Conservation (phyloP, 2,888 invertebrate species). For the Drosophila parthenogenetica region DNA sequence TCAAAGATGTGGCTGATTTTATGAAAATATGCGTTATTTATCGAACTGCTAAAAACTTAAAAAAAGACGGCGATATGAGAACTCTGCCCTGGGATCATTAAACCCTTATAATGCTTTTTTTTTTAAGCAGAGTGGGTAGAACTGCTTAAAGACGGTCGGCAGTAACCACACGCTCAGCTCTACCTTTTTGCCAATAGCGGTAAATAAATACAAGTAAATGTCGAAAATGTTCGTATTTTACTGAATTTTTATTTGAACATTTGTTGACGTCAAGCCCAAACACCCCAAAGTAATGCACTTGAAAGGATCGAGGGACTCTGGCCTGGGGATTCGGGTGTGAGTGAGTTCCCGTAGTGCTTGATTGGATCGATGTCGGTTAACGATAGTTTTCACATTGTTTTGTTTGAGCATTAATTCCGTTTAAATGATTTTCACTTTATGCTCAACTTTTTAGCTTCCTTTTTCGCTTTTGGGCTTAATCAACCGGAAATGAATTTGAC, state of each 20-base stretch:
- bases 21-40: too few species aligned
- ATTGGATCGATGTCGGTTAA: slow-evolving; percentile 30
- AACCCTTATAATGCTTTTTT: slow-evolving; percentile 3
- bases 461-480: slow-evolving; percentile 69
- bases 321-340: background rate
- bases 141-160: slow-evolving; percentile 36
- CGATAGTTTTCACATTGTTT: slow-evolving; percentile 77
- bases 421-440: slow-evolving; percentile 76
- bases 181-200: slow-evolving; percentile 66
- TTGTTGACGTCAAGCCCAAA: slow-evolving; percentile 48
- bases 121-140: background rate
- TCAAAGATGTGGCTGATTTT: too few species aligned
- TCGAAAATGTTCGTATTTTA: background rate
- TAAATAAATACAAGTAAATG: slow-evolving; percentile 14
- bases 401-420: slow-evolving; percentile 80
- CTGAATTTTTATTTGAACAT: slow-evolving; percentile 34
- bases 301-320: slow-evolving; percentile 7
- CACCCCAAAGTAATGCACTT: slow-evolving; percentile 27
- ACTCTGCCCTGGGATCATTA: slow-evolving; percentile 42
- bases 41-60: too few species aligned
- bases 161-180: slow-evolving; percentile 57
- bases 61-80: too few species aligned
- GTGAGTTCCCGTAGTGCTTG: slow-evolving; percentile 22
- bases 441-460: slow-evolving; percentile 16
- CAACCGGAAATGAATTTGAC: slow-evolving; percentile 83